Conservation (phyloP, 2,888 invertebrate species). For the Eutolmus rufibarbis region DNA sequence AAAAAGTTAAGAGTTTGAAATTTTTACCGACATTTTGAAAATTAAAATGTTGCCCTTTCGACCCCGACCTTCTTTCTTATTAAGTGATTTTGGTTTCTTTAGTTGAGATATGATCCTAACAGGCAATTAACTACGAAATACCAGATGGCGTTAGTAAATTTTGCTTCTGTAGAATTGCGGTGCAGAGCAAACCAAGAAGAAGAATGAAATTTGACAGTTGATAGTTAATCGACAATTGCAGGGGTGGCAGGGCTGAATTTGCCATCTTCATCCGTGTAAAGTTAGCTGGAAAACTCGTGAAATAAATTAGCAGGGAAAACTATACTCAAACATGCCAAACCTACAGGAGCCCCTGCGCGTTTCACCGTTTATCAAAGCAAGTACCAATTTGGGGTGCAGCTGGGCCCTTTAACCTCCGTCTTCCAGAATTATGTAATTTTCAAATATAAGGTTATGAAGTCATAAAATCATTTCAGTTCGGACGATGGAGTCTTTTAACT, state of each 20-base stretch:
- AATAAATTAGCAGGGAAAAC: not conserved
- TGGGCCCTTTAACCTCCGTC: not conserved
- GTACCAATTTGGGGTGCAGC: slow-evolving; percentile 52
- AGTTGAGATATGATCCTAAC: not conserved
- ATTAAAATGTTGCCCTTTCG: too few relatives aligned
- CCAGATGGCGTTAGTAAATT: not conserved
- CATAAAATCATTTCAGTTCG: slow-evolving; percentile 67
- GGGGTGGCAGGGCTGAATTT: not conserved
- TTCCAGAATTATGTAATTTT: slow-evolving; percentile 13
- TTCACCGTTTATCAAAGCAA: slow-evolving; percentile 82
- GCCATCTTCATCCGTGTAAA: not conserved
- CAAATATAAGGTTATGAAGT: not conserved
- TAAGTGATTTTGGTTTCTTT: not conserved
- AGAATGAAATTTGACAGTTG: not conserved
- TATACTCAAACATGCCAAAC: slow-evolving; percentile 44
- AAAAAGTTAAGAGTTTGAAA: too few relatives aligned
- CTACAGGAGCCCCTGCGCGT: slow-evolving; percentile 77
- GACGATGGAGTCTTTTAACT: slow-evolving; percentile 79
- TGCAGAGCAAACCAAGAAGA: not conserved
- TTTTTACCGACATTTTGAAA: too few relatives aligned
- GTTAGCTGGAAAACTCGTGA: not conserved
- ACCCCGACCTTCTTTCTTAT: too few relatives aligned
- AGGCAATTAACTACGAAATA: not conserved
- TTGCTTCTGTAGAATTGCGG: not conserved
- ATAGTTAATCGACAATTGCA: not conserved